Base-by-base conservation (phyloP, 2,797 vertebrate species). In the Cryptoblepharus egeriae region DNA sequence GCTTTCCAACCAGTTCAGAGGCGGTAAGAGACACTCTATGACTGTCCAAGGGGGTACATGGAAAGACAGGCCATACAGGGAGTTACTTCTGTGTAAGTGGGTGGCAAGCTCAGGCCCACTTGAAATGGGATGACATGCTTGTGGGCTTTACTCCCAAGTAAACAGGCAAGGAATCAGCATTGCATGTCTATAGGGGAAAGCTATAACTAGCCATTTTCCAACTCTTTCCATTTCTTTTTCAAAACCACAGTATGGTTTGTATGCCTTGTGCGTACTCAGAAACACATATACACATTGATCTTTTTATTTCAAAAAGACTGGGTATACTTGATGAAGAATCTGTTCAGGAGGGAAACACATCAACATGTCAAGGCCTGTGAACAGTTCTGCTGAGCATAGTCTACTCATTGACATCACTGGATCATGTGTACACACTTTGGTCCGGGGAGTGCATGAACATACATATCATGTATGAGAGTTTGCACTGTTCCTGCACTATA, bases 1-100 rank as follows among this genome's bases (percentile, higher is more conserved):
- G 96, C 96, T 95, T 98, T 97, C 95, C 96, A 97, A 89, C 96
- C 97, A 88, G 95, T 97, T 95, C 96, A 97, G 93, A 97, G 96
- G 96, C 93, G 97, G 96, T 96, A 96, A 97, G 96, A 82, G 58
- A 69, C 61, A 58, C 24, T 85, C 70, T 63, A 37, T 80, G 67
- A 72, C 45, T 49, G 6, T 8, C 75, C 63, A 63, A 58, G 61
- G 28, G 30, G 35, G 37, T 30, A 5, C 49, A 64, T 49, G 16
- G 30, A 71, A 83, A 82, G 67, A 60, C 5, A 64, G 18, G 37
- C 11, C 11, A 3, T 9, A 22, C 35, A 37, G 7, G 26, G 12
- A 24, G 22, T 4, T 69, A 37, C 10, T 60, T 60, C 22, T 6
- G 9, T 37, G 32, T 15, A 22, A 65, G n/a, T n/a, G 64, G 63